A percentile compares a stretch with the other conserved stretches of the same genome.
These are phyloP conservation scores for Clarias magur DNA, from an alignment of 2,113 vertebrate species.

Conservation along the genomic window DNA sequence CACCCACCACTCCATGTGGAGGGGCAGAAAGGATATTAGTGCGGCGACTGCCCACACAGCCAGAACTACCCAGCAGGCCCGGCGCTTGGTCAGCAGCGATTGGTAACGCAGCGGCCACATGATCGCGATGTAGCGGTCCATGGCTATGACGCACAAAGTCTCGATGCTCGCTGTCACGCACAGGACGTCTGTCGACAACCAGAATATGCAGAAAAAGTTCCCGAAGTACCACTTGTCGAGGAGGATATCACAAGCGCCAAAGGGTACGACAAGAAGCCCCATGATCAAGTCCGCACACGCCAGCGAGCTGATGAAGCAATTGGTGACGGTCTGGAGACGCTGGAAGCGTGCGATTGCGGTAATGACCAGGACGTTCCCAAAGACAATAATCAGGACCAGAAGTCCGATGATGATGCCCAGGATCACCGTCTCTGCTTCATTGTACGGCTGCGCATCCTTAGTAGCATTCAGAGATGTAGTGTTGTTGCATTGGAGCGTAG, in stretches of 20 bases:
- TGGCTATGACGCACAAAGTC: constrained; percentile 92
- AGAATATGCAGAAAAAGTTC: constrained; percentile 90
- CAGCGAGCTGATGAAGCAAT: constrained; percentile 95
- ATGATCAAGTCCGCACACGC: constrained; percentile 94
- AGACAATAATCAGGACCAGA: constrained; percentile 87
- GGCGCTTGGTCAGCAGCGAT: constrained; percentile 85
- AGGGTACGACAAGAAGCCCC: constrained; percentile 92
- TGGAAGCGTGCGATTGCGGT: constrained; percentile 88
- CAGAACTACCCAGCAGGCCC: constrained; percentile 83
- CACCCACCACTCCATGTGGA: constrained; percentile 88
- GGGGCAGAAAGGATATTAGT: constrained; percentile 94
- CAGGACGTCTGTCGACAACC: constrained; percentile 90
- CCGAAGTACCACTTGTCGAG: constrained; percentile 86
- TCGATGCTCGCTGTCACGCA: constrained; percentile 97
- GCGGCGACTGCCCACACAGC: constrained; percentile 88
- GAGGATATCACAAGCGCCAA: constrained; percentile 86
- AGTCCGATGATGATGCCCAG: constrained; percentile 84
- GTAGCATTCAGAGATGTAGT: background rate
- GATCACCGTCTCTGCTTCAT: constrained; percentile 78
- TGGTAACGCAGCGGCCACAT: constrained; percentile 93
- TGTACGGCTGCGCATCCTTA: constrained; percentile 57
- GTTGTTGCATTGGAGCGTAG: background rate
- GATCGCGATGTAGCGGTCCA: constrained; percentile 96
- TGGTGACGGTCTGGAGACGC: constrained; percentile 93
- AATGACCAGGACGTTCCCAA: constrained; percentile 94